Evolutionary conservation across 1,140 invertebrate genomes (phyloP), one percentile per base, ranked within the genome.

Genomic region (Drosophila willistoni): DNA sequence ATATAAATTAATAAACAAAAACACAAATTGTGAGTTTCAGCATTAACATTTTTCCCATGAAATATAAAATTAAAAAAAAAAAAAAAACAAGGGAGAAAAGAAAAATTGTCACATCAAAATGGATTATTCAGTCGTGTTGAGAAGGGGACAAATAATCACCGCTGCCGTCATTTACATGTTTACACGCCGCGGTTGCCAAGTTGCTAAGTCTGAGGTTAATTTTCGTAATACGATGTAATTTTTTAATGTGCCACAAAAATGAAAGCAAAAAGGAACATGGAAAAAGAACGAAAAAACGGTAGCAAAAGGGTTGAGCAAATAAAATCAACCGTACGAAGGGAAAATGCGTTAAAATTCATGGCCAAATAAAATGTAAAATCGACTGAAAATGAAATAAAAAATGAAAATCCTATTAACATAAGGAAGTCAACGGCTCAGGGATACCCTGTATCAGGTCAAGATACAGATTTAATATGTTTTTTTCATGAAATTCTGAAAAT

Each of bases 201-300:
- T 44, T 73, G 71, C 73, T 77, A 77, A 79, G 77, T 77, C 74
- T 77, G 77, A 80, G 77, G 77, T 80, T 77, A 80, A 80, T 80
- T 80, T 77, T 61, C 70, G 71, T 77, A 77, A 80, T 80, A 60
- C 74, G 64, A 47, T 70, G 77, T 80, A 73, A 80, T 80, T 80
- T 80, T 79, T 73, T 70, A 80, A 80, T 80, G 71, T 77, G 70
- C 74, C 70, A 73, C 74, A 77, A 80, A 80, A 77, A 77, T 70
- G 61, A 64, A 2, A 19, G 42, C 41, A 33, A 59, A 22, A 14
- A 34, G 7, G 19, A 51, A 51, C 19, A 42, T 9, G 2, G 39
- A 71, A 68, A 22, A 62, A 55, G 1, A 19, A 22, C 39, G 19
- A 25, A 55, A 41, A 13, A 64, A 51, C 14, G 17, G n/a, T 19